Percentiles rank a stretch among this genome's conserved stretches.
Conservation (phyloP, 2,113 vertebrate genomes). For the Epinephelus cyanopodus region DNA sequence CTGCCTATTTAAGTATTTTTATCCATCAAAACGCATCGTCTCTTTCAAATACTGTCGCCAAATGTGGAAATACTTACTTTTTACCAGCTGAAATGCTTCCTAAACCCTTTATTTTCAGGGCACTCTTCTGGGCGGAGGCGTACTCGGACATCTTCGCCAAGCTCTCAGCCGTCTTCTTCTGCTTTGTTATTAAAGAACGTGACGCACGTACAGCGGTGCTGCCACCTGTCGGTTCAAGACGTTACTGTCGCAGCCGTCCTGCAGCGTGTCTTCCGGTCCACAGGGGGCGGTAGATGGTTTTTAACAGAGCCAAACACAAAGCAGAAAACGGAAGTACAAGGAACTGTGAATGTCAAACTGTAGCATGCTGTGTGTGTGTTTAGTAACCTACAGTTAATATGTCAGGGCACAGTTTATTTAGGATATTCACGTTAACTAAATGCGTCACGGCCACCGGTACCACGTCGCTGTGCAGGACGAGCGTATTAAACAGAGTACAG, state of each 20-base stretch:
- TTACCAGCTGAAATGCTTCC: constrained; percentile 78
- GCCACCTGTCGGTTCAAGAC: constrained; percentile 56
- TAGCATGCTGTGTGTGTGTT: constrained; percentile 30
- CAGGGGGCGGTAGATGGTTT: neutral
- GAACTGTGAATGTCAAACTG: constrained; percentile 66
- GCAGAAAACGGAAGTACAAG: constrained; percentile 54
- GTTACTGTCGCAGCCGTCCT: neutral
- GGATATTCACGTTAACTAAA: constrained; percentile 20
- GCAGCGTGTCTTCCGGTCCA: constrained; percentile 38
- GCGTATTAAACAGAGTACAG: constrained; percentile 39
- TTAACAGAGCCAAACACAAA: rapidly evolving
- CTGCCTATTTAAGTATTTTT: rapidly evolving
- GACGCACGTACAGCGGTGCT: rapidly evolving
- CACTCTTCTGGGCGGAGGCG: constrained; percentile 67
- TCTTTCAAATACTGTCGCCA: rapidly evolving
- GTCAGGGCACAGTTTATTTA: constrained; percentile 54
- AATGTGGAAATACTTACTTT: constrained; percentile 68
- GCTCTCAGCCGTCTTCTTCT: constrained; percentile 21
- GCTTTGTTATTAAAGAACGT: neutral
- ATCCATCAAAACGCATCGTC: rapidly evolving
- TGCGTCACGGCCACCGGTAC: neutral
- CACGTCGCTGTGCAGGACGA: constrained; percentile 35
- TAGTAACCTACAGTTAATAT: constrained; percentile 44
- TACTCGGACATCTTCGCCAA: constrained; percentile 83
- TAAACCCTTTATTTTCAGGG: constrained; percentile 81